phyloP scores from a whole-genome alignment of 2,797 vertebrate species.

The Botia almorhae region DNA sequence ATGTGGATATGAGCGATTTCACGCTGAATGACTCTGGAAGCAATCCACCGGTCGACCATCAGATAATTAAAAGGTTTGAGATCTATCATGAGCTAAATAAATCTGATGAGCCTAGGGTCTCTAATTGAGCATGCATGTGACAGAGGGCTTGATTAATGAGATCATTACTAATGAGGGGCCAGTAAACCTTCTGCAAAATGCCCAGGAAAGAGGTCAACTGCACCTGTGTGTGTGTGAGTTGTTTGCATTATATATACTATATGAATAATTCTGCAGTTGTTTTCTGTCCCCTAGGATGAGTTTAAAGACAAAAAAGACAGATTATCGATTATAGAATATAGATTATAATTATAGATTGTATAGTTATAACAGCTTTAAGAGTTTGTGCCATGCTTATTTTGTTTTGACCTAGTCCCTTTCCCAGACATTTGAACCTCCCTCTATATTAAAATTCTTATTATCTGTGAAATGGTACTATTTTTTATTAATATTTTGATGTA shows the following conservation, averaged over 20 bases:
- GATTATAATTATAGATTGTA: no score
- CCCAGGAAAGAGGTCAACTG: conserved; percentile 39
- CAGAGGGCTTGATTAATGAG: conserved; percentile 38
- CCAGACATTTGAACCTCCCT: no score
- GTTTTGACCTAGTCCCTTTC: no score
- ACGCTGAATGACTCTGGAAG: conserved; percentile 34
- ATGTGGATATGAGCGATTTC: conserved; percentile 40
- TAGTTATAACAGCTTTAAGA: no score
- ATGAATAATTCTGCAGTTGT: no score
- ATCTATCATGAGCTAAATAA: conserved; percentile 41
- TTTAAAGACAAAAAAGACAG: no score
- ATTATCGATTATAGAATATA: no score
- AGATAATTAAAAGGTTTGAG: conserved; percentile 45
- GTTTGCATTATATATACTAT: conserved; percentile 13
- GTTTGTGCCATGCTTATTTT: no score
- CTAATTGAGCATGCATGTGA: conserved; percentile 49
- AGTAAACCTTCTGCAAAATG: conserved; percentile 41
- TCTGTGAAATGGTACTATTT: no score
- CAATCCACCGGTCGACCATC: conserved; percentile 31
- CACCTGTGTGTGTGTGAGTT: conserved; percentile 16
- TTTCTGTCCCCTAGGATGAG: no score
- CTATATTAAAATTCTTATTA: no score
- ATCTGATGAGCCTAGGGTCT: conserved; percentile 39
- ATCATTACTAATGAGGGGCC: conserved; percentile 46
- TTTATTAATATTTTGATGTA: no score